phyloP scores from a whole-genome alignment of 2,888 invertebrate genomes.

The Hypercompe scribonia region DNA sequence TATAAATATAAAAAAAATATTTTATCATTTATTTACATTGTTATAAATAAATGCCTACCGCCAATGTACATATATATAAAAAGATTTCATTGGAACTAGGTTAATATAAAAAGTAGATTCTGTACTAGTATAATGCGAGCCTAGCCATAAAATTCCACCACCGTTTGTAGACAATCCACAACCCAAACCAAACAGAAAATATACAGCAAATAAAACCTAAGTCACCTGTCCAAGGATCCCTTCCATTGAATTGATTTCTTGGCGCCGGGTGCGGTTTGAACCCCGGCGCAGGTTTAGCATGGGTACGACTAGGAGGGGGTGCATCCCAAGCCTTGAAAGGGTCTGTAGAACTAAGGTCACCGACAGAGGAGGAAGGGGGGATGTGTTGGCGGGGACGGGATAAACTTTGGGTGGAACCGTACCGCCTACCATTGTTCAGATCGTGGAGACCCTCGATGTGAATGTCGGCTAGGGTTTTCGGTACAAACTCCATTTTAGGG shows the following conservation, averaged over 20 bases:
- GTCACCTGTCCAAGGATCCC: conserved; percentile 88
- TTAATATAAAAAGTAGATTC: background rate
- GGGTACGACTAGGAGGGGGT: conserved; percentile 52
- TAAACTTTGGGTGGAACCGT: conserved; percentile 83
- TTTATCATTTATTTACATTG: background rate
- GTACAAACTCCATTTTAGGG: conserved; percentile 96
- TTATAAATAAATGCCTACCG: background rate
- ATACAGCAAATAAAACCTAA: conserved; percentile 83
- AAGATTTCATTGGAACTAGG: background rate
- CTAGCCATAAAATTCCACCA: conserved; percentile 30
- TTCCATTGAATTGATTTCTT: conserved; percentile 79
- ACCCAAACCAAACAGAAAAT: conserved; percentile 64
- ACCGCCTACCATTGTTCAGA: conserved; percentile 89
- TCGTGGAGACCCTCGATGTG: conserved; percentile 92
- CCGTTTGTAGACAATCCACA: conserved; percentile 61
- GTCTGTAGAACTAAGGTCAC: conserved; percentile 73
- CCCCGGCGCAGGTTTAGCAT: conserved; percentile 58
- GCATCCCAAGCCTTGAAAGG: conserved; percentile 79
- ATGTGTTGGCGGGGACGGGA: conserved; percentile 72
- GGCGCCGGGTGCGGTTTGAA: conserved; percentile 78
- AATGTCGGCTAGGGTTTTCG: conserved; percentile 95
- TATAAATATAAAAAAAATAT: no score
- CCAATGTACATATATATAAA: background rate
- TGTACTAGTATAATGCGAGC: conserved; percentile 1
- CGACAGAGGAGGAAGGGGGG: conserved; percentile 75